Base-by-base conservation (phyloP, 1,140 invertebrate genomes). In the Yoshiicerus persimilis region DNA sequence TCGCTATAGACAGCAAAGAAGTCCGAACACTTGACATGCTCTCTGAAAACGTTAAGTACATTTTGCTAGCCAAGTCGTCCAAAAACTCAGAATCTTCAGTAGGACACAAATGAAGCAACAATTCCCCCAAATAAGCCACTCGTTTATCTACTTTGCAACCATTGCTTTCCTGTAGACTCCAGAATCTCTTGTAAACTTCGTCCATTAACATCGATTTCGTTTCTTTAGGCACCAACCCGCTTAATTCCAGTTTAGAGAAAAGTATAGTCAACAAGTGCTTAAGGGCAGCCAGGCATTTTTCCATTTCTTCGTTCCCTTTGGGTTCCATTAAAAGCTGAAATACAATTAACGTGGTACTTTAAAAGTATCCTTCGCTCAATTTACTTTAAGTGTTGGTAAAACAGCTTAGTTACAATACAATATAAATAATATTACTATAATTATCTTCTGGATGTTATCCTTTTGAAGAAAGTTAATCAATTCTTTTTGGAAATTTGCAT, bases 221-320 rank as follows among this genome's bases (percentile, higher is more conserved):
- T 4, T 87, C 86, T 20, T 23, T 27, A 0, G 86, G 38, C 13
- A 89, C 30, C 6, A 86, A 39, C 0, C 20, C 10, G 1, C 66
- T 6, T 13, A 86, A n/a, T 20, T 90, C 89, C 5, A 83, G 84
- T 20, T 87, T 85, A 6, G 85, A 32, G 27, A 86, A 86, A 8
- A 90, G 1, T 4, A 90, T 36, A 41, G 64, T 64, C 5, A 90
- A 75, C 39, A 90, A 89, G 41, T 90, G 88, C 56, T 89, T 90
- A 4, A 90, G 23, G 1, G 90, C 87, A 9, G 86, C 23, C 0
- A 88, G 25, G 38, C 87, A 86, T 32, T 90, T 90, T 6, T 9
- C 36, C 0, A 20, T 56, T 6, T 70, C 66, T 0, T 88, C 88
- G 16, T 75, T 83, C 56, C 34, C 39, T 23, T 38, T 75, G 16